A percentile compares a stretch with the other conserved stretches of the same genome.
Conservation (phyloP, 2,797 vertebrate genomes). For the Sphenopsis melanotis region DNA sequence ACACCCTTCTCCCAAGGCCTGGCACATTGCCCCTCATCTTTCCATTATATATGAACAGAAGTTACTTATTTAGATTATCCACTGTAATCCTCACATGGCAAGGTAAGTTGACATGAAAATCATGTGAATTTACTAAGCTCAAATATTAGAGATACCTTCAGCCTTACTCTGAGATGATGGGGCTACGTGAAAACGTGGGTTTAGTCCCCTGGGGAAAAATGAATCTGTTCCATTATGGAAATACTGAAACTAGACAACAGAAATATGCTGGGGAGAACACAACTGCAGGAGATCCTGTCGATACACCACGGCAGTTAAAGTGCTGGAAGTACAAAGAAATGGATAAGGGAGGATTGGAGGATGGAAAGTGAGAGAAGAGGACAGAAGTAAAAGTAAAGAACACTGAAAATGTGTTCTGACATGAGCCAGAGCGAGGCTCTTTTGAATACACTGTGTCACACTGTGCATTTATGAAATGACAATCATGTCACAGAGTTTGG, state of each 20-base stretch:
- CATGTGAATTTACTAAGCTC: not conserved
- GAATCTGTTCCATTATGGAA: not conserved
- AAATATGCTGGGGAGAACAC: not conserved
- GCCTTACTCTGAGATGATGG: not conserved
- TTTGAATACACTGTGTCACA: not conserved
- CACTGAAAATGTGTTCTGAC: not conserved
- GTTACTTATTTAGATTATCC: not conserved
- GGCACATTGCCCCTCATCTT: not conserved
- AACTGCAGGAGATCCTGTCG: accelerated
- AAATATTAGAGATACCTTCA: not conserved
- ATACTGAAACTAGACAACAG: not conserved
- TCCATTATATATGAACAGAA: not conserved
- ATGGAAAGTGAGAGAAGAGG: not conserved
- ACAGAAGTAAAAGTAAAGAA: not conserved
- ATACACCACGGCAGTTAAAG: not conserved
- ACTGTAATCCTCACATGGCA: not conserved
- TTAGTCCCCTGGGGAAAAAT: not conserved
- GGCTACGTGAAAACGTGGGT: accelerated
- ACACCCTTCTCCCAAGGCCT: not conserved
- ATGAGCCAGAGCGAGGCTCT: accelerated
- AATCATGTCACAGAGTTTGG: not conserved
- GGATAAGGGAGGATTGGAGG: not conserved
- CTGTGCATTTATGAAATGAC: not conserved
- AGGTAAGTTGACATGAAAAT: not conserved
- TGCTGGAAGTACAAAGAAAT: not conserved